Evolutionary conservation across 2,888 invertebrate species (phyloP).

Genomic region (Catonia carolina): DNA sequence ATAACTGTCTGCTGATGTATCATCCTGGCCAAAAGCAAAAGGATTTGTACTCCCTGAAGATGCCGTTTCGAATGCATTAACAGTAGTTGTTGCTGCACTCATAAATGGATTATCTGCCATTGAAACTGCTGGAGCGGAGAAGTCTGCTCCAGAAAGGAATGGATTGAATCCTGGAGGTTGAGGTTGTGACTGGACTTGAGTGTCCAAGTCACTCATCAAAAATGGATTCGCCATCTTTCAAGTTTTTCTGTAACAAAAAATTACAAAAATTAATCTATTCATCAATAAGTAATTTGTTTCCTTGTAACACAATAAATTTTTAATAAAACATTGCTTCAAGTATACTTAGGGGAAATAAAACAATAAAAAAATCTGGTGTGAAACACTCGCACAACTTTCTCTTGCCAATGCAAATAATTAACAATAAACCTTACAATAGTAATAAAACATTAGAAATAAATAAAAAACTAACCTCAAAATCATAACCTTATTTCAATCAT

Average conservation of each 20-base stretch:
- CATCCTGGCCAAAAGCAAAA: constrained; percentile 42
- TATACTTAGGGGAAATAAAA: too few relatives aligned
- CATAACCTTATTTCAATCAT: too few relatives aligned
- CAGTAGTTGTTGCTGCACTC: constrained; percentile 34
- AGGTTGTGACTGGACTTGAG: constrained; percentile 48
- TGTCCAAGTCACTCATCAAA: constrained; percentile 61
- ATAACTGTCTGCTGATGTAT: constrained; percentile 41
- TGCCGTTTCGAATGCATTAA: constrained; percentile 19
- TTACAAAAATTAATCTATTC: too few relatives aligned
- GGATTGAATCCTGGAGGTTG: constrained; percentile 57
- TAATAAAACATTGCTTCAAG: too few relatives aligned
- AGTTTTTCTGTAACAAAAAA: constrained; percentile 25
- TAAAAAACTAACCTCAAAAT: too few relatives aligned
- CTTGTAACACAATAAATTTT: too few relatives aligned
- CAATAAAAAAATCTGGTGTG: too few relatives aligned
- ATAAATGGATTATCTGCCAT: constrained; percentile 65
- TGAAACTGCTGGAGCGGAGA: constrained; percentile 36
- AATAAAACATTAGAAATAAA: too few relatives aligned
- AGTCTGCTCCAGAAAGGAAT: constrained; percentile 48
- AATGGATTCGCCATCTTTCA: constrained; percentile 69
- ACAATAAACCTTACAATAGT: too few relatives aligned
- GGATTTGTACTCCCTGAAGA: constrained; percentile 51
- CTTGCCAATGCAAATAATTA: too few relatives aligned
- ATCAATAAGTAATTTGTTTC: too few relatives aligned
- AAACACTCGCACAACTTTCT: too few relatives aligned